Evolutionary conservation across 1,140 invertebrate genomes (phyloP), one percentile per base, ranked within the genome.

Genomic region (Uloborus diversus): DNA sequence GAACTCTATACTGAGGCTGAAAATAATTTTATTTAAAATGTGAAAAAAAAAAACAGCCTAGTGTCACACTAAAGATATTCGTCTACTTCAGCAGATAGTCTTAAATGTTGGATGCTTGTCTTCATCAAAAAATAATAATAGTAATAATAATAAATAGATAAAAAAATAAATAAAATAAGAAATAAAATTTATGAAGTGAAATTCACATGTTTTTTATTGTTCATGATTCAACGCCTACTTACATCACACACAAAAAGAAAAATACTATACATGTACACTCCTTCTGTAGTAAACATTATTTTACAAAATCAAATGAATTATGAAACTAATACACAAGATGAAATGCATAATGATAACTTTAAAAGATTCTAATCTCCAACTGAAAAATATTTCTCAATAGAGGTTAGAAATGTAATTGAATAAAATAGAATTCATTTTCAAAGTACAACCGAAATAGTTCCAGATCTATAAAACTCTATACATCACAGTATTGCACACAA

Each of bases 401-500:
- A 65, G 23, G 20, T 20, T 42, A 13, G 32, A 28, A 32, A 30
- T 32, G 13, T n/a, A 7, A 57, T 20, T 20, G 17, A 57, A 42
- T 20, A 23, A 70, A 70, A 70, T 42, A 14, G 17, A 53, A 75
- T 33, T 51, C 17, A 51, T 13, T 51, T 66, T 20, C 57, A 65
- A 51, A 32, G 23, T 57, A 57, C 32, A 71, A 37, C 68, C 33
- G 37, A 71, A 56, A 68, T 30, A 75, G 20, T 66, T 78, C 61
- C 73, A 78, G 73, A 78, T 78, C 73, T 78, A 59, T 57, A n/a
- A 65, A 35, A 56, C 33, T 65, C 62, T 65, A 65, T 47, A 78
- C 73, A 78, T 78, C 73, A 78, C 73, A 78, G 73, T 78, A 78
- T 78, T 78, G 73, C 73, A 78, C 73, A 25, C 49, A 51, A 51